Evolutionary conservation across 2,888 invertebrate genomes (phyloP), one percentile per base, ranked within the genome.

Genomic region (Athetis lepigone): DNA sequence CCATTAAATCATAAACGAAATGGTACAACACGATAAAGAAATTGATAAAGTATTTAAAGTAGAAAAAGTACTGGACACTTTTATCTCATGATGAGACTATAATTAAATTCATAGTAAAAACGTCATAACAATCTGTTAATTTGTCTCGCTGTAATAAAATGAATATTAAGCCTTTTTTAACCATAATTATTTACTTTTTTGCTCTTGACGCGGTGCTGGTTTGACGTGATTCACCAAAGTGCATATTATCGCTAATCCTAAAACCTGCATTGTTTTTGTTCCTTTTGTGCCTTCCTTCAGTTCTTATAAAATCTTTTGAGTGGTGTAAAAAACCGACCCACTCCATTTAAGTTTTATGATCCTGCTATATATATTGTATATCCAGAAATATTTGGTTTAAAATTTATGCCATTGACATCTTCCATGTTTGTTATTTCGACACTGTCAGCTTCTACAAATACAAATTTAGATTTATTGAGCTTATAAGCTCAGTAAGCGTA

Each of bases 181-280:
- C 43, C 51, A 51, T 21, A 46, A 58, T 62, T 58, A 65, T 58
- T 58, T 33, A 51, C 57, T 71, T 77, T 76, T 76, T 76, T 79
- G 66, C 52, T 7, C 45, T 58, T 40, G 37, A n/a, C n/a, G n/a
- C n/a, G n/a, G n/a, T n/a, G n/a, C n/a, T n/a, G n/a, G n/a, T n/a
- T n/a, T n/a, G n/a, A 63, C 51, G 62, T 69, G 77, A 79, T 67
- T 79, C 71, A 77, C 57, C 64, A 70, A 79, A 80, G 80, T 80
- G 78, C 61, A 75, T 77, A 57, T 80, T 71, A 80, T 80, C 68
- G 45, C 64, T 70, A 64, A 77, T 67, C 69, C 75, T 70, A 75
- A 74, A 77, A 67, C 63, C 42, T 51, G 49, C 45, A 52, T 45
- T 21, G 54, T 49, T 75, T 67, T 72, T 77, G 43, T 63, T 60